Conservation (phyloP, 2,797 vertebrate species). For the Pangasius mekongensis region DNA sequence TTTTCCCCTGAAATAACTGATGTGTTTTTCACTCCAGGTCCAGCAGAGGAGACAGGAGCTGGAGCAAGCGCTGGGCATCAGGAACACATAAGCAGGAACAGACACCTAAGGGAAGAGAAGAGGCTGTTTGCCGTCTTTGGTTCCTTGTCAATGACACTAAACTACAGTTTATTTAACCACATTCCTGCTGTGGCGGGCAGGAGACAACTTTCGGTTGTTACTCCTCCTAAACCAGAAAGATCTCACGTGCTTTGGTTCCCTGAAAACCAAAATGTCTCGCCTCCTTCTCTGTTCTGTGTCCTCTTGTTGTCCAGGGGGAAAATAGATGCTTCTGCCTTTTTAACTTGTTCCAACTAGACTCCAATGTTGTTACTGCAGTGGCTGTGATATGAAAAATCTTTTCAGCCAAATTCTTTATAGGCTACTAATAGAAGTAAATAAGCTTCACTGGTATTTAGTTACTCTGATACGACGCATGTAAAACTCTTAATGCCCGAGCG, state of each 20-base stretch:
- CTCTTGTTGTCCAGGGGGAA: neutral
- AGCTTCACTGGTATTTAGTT: constrained; percentile 20
- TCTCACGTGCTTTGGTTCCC: neutral
- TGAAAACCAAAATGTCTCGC: neutral
- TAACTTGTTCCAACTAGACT: neutral
- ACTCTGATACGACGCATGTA: constrained; percentile 17
- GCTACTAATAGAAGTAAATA: constrained; percentile 14
- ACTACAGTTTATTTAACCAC: constrained; percentile 39
- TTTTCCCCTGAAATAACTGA: neutral
- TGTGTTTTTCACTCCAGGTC: constrained; percentile 76
- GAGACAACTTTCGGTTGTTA: neutral
- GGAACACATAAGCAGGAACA: constrained; percentile 86
- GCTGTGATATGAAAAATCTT: neutral
- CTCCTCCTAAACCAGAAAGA: constrained; percentile 2
- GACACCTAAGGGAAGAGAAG: constrained; percentile 9
- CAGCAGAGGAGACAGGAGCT: constrained; percentile 96
- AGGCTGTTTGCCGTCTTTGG: constrained; percentile 26
- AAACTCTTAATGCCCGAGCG: neutral
- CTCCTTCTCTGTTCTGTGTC: neutral
- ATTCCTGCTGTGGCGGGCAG: constrained; percentile 19
- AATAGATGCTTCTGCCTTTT: neutral
- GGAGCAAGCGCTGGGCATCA: constrained; percentile 97
- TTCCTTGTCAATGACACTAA: constrained; percentile 45
- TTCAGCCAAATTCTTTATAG: neutral
- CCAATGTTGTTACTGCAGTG: constrained; percentile 7